A percentile compares a stretch with the other conserved stretches of the same genome.
These are phyloP conservation scores for Gephyroberyx darwinii DNA, from an alignment of 2,797 vertebrate species.

Conservation along the genomic window DNA sequence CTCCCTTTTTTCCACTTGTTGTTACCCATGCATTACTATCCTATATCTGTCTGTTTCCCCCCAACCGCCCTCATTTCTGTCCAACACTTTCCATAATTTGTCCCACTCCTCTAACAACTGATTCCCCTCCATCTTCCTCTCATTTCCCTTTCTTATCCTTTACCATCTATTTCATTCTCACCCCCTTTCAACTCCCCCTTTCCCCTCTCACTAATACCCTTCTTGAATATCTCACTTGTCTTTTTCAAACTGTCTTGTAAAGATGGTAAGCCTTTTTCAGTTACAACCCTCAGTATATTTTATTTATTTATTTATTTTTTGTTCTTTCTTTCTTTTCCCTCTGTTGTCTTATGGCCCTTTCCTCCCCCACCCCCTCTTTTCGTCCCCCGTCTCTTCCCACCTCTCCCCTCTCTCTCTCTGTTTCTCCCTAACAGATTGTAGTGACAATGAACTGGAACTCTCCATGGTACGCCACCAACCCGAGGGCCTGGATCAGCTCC, in stretches of 20 bases:
- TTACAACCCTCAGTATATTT: conserved; percentile 6
- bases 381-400: not conserved
- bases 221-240: conserved; percentile 10
- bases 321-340: conserved; percentile 19
- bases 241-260: conserved; percentile 11
- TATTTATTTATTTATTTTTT: not conserved
- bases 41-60: conserved; percentile 3
- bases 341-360: conserved; percentile 42
- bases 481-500: conserved; percentile 90
- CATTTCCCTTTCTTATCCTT: not conserved
- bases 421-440: conserved; percentile 80
- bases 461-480: conserved; percentile 89
- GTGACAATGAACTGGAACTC: conserved; percentile 89
- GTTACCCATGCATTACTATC: not conserved
- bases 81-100: not conserved
- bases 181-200: conserved; percentile 24
- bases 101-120: not conserved
- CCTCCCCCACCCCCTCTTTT: conserved; percentile 30
- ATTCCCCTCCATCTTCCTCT: not conserved
- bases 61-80: not conserved
- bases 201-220: conserved; percentile 16
- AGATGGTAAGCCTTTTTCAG: conserved; percentile 70
- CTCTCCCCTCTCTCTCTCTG: conserved; percentile 21
- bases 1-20: not conserved
- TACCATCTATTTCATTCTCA: conserved; percentile 23